A percentile compares a stretch with the other conserved stretches of the same genome.
Evolutionary conservation across 2,113 vertebrate genomes (phyloP).

Genomic region (Apteryx mantelli): DNA sequence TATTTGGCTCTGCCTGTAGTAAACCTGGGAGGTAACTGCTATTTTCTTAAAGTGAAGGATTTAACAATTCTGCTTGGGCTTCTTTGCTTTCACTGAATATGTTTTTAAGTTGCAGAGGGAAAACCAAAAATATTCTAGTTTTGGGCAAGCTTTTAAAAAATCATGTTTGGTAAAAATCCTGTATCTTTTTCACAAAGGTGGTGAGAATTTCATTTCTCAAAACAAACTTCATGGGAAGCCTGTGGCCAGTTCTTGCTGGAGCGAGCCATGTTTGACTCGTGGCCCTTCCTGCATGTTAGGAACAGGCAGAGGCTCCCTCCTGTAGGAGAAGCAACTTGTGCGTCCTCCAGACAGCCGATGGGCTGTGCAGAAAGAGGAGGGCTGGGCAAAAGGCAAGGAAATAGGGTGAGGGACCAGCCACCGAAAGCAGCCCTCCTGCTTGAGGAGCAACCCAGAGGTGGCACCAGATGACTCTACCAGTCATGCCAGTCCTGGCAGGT

Average conservation of each 20-base stretch:
- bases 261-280: not conserved
- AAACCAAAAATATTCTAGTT: not conserved
- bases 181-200: not conserved
- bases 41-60: rapidly evolving
- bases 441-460: not conserved
- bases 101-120: not conserved
- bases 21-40: not conserved
- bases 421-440: not conserved
- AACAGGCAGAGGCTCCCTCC: not conserved
- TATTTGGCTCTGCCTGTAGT: not conserved
- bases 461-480: rapidly evolving
- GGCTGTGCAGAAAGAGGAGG: not conserved
- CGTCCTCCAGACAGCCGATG: not conserved
- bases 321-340: not conserved
- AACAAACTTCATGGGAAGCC: not conserved
- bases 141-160: not conserved
- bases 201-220: not conserved
- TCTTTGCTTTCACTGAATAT: not conserved
- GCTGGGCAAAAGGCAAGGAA: not conserved
- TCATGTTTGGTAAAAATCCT: not conserved
- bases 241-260: not conserved
- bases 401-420: not conserved
- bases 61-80: not conserved
- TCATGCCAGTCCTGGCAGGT: not conserved
- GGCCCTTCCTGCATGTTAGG: not conserved